Evolutionary conservation across 2,888 invertebrate genomes (phyloP).

Genomic region (Girardia tigrina): DNA sequence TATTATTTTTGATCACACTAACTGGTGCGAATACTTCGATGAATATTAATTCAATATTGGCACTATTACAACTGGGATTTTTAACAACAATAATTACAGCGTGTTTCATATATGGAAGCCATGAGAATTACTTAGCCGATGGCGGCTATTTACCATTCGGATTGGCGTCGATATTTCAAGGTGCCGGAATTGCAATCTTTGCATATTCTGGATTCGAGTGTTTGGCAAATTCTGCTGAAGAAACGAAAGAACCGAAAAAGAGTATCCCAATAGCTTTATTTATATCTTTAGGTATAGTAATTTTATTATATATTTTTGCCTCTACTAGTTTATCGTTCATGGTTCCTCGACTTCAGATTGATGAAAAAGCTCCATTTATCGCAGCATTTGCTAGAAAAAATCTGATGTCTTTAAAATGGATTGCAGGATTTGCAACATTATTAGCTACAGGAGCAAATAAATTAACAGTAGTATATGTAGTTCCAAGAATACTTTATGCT

Average conservation of each 20-base stretch:
- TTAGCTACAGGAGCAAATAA: conserved; percentile 36
- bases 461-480: conserved; percentile 31
- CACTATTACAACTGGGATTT: conserved; percentile 33
- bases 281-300: conserved; percentile 32
- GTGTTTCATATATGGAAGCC: conserved; percentile 32
- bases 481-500: conserved; percentile 36
- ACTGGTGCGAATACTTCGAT: conserved; percentile 36
- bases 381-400: conserved; percentile 21
- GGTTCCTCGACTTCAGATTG: conserved; percentile 25
- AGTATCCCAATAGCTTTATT: conserved; percentile 34
- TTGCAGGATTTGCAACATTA: conserved; percentile 32
- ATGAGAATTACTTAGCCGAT: conserved; percentile 28
- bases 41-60: conserved; percentile 34
- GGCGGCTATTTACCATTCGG: conserved; percentile 36
- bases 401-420: conserved; percentile 29
- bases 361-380: conserved; percentile 36
- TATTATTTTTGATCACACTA: conserved; percentile 33
- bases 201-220: conserved; percentile 36
- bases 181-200: conserved; percentile 35
- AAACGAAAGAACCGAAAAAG: conserved; percentile 36
- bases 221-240: conserved; percentile 36
- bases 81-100: conserved; percentile 27
- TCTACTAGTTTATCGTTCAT: conserved; percentile 33
- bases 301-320: conserved; percentile 35
- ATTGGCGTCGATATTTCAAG: conserved; percentile 31